These are phyloP conservation scores for Masticophis lateralis DNA, from an alignment of 2,797 vertebrate species.

Conservation along the genomic window DNA sequence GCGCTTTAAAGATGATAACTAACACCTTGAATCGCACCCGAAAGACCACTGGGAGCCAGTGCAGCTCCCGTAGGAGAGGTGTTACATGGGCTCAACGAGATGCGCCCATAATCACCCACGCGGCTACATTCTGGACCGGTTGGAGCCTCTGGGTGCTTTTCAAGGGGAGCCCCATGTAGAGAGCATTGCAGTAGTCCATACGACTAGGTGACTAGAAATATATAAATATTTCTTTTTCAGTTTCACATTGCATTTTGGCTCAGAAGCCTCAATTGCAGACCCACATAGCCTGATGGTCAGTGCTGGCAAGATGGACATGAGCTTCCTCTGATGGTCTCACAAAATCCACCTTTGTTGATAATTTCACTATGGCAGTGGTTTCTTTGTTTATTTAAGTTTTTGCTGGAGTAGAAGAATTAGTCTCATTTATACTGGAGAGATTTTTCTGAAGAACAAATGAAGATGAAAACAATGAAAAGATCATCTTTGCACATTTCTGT, in stretches of 20 bases:
- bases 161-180: too few relatives aligned
- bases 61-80: too few relatives aligned
- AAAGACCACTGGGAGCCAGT: too few relatives aligned
- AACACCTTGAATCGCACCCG: too few relatives aligned
- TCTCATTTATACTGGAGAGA: constrained; percentile 32
- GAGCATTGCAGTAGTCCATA: too few relatives aligned
- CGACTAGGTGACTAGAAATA: too few relatives aligned
- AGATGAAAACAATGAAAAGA: constrained; percentile 15
- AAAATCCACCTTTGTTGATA: constrained; percentile 20
- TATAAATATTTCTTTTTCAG: not conserved
- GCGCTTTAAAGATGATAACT: too few relatives aligned
- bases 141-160: too few relatives aligned
- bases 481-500: not conserved
- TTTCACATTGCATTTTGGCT: not conserved
- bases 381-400: constrained; percentile 33
- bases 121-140: too few relatives aligned
- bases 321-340: constrained; percentile 19
- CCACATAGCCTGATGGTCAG: not conserved
- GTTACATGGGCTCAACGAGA: too few relatives aligned
- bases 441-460: constrained; percentile 14
- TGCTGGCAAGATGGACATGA: constrained; percentile 6
- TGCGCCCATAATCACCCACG: too few relatives aligned
- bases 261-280: not conserved
- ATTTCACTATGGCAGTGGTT: constrained; percentile 15
- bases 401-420: constrained; percentile 16